Conservation (phyloP, 2,113 vertebrate species). For the Noturus placidus region DNA sequence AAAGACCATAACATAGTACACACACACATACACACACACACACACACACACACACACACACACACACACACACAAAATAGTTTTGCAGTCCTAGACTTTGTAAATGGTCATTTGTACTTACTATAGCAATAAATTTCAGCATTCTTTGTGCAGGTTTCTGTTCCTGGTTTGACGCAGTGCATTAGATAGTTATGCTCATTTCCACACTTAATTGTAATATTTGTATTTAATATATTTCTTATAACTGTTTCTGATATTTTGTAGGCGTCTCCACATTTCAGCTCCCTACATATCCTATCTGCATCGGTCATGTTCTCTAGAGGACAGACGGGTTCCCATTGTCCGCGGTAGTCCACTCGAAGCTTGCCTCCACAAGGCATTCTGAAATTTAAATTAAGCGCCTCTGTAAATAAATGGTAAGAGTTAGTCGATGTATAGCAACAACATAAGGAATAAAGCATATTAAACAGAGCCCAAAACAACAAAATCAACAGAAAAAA, state of each 20-base stretch:
- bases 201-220: not conserved
- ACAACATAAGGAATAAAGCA: too few species aligned
- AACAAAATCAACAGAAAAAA: not conserved
- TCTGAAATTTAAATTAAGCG: not conserved
- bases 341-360: not conserved
- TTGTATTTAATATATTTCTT: not conserved
- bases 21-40: too few species aligned
- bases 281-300: fast-evolving
- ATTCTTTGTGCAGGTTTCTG: fast-evolving
- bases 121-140: not conserved
- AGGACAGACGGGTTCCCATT: conserved; percentile 39
- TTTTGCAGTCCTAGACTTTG: not conserved
- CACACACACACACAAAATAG: not conserved
- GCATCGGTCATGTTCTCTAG: fast-evolving
- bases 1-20: not conserved
- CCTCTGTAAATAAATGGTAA: conserved; percentile 12
- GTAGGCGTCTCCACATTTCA: not conserved
- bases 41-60: too few species aligned
- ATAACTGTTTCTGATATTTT: fast-evolving
- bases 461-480: not conserved
- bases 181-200: fast-evolving
- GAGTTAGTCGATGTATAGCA: not conserved
- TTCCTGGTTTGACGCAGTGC: not conserved
- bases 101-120: too few species aligned
- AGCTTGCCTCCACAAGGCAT: conserved; percentile 57